Evolutionary conservation across 1,140 invertebrate species (phyloP), one percentile per base, ranked within the genome.

Genomic region (Scaptodrosophila lebanonensis): DNA sequence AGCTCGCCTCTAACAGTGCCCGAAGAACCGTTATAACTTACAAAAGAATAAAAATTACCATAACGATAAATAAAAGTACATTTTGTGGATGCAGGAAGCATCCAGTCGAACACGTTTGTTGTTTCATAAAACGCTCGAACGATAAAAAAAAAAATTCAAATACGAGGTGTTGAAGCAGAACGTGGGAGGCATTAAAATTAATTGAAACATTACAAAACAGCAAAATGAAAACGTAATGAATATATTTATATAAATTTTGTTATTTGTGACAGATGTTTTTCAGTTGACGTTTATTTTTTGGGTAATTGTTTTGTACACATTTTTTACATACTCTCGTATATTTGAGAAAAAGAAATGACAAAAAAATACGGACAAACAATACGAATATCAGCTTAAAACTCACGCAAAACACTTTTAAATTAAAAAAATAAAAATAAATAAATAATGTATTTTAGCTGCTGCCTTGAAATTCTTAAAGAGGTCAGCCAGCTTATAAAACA

Each of bases 1-100:
- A 84, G 79, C 77, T 84, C 62, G 79, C 79, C 79, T 84, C 66
- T 66, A 83, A 65, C 59, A 84, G 77, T 83, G 79, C 76, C 77
- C 75, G 60, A 67, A 75, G 61, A 59, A 71, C 67, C 60, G 65
- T 65, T 65, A 50, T 64, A 54, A 73, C 63, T 50, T 47, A 67
- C 53, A 25, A 56, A 57, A 44, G 60, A 57, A 36, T 47, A 61
- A 18, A 48, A 51, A 66, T n/a, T n/a, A n/a, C n/a, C n/a, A 63
- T 52, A 15, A 29, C 30, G 13, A 52, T 63, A 39, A 61, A 50
- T 29, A 38, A 35, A 57, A 48, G 44, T 38, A 33, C 53, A 48
- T 48, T 45, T 43, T n/a, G n/a, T n/a, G n/a, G n/a, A n/a, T n/a
- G n/a, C n/a, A n/a, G n/a, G n/a, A n/a, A n/a, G n/a, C n/a, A n/a